phyloP scores from a whole-genome alignment of 2,113 vertebrate genomes.

The Grantiella picta region DNA sequence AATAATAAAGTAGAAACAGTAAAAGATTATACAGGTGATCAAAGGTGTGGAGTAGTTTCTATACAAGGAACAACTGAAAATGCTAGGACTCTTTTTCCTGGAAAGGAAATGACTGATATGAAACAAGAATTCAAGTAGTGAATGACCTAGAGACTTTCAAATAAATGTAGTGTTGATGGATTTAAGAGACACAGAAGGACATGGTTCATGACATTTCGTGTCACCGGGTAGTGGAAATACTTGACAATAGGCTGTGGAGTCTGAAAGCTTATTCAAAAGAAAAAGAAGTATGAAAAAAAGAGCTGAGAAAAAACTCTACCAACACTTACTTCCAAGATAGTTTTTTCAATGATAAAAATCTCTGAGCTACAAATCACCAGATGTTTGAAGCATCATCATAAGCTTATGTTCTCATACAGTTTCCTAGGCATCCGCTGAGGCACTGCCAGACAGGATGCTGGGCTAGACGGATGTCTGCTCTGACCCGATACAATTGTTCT shows the following conservation, averaged over 20 bases:
- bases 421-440: not conserved
- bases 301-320: not conserved
- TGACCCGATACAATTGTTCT: constrained; percentile 49
- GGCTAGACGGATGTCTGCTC: constrained; percentile 59
- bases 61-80: not conserved
- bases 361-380: not conserved
- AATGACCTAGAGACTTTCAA: not conserved
- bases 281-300: not conserved
- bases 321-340: not conserved
- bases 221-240: not conserved
- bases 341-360: not conserved
- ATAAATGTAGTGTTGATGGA: not conserved
- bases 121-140: not conserved
- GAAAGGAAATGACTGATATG: not conserved
- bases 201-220: not conserved
- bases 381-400: constrained; percentile 14
- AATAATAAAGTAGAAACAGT: not conserved
- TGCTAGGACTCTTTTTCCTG: not conserved
- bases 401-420: not conserved
- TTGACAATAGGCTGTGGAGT: not conserved
- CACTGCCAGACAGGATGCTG: constrained; percentile 29
- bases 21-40: not conserved
- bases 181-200: not conserved
- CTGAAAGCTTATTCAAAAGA: not conserved
- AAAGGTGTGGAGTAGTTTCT: not conserved